A percentile compares a stretch with the other conserved stretches of the same genome.
phyloP scores from a whole-genome alignment of 2,113 vertebrate genomes.

The Cnemophilus loriae region DNA sequence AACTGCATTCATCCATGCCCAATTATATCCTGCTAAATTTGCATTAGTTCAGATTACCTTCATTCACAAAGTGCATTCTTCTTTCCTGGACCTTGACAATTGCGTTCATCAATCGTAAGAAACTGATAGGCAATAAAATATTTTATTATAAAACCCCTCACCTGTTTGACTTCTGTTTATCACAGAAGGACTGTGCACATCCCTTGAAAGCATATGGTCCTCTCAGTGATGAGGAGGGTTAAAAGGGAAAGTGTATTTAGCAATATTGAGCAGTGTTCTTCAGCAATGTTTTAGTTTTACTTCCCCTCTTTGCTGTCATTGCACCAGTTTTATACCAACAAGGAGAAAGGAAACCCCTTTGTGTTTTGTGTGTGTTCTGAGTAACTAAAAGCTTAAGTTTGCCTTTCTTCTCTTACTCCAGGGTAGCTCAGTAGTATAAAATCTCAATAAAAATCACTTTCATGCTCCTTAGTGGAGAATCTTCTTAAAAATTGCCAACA shows the following conservation, averaged over 20 bases:
- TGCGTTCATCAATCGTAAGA: not conserved
- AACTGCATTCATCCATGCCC: not conserved
- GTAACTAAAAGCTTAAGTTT: not conserved
- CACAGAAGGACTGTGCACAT: not conserved
- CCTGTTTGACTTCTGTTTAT: not conserved
- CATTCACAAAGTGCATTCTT: not conserved
- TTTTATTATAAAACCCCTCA: not conserved
- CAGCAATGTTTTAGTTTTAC: not conserved
- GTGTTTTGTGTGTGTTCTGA: not conserved
- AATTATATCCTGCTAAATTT: not conserved
- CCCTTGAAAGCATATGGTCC: not conserved
- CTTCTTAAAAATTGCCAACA: not conserved
- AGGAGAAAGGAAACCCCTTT: not conserved
- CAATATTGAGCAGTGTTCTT: not conserved
- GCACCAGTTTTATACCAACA: not conserved
- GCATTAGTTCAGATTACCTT: not conserved
- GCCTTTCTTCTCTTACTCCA: not conserved
- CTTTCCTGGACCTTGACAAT: not conserved
- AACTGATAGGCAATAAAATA: not conserved
- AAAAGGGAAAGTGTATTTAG: not conserved
- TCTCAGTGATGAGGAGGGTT: not conserved
- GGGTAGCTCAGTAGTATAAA: not conserved
- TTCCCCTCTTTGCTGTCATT: not conserved
- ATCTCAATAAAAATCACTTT: constrained; percentile 23
- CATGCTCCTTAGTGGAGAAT: not conserved